A percentile compares a stretch with the other conserved stretches of the same genome.
Conservation (phyloP, 2,888 invertebrate species). For the Noctua fimbriata region DNA sequence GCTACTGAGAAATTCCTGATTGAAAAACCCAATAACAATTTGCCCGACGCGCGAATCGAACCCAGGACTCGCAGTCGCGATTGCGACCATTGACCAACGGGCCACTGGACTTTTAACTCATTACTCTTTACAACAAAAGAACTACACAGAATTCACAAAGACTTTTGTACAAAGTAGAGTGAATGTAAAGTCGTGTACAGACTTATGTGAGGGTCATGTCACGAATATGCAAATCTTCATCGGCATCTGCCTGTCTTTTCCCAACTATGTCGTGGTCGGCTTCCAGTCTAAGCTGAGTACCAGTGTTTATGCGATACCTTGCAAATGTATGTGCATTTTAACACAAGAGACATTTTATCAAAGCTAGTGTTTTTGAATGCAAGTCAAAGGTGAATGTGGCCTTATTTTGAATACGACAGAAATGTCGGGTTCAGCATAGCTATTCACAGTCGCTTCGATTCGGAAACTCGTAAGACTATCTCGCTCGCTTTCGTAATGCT, state of each 20-base stretch:
- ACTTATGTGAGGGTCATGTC: background rate
- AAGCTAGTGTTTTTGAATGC: slow-evolving; percentile 17
- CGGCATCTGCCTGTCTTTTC: background rate
- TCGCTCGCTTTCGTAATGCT: too few relatives aligned
- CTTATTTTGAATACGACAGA: background rate
- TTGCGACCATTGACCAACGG: too few relatives aligned
- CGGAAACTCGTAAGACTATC: too few relatives aligned
- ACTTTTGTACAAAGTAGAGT: background rate
- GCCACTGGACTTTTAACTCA: too few relatives aligned
- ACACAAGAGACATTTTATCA: background rate
- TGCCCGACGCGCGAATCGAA: too few relatives aligned
- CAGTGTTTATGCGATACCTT: background rate
- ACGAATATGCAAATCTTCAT: background rate
- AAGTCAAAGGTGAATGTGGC: background rate
- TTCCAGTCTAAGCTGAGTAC: background rate
- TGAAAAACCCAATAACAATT: too few relatives aligned
- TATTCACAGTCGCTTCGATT: too few relatives aligned
- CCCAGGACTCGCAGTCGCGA: too few relatives aligned
- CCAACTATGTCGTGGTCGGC: background rate
- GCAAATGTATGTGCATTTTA: slow-evolving; percentile 26
- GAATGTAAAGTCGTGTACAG: background rate
- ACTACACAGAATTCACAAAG: background rate
- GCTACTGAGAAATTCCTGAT: too few relatives aligned
- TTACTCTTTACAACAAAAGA: too few relatives aligned
- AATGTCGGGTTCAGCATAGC: too few relatives aligned